Base-by-base conservation (phyloP, 2,888 invertebrate genomes). In the Latrodectus hesperus region DNA sequence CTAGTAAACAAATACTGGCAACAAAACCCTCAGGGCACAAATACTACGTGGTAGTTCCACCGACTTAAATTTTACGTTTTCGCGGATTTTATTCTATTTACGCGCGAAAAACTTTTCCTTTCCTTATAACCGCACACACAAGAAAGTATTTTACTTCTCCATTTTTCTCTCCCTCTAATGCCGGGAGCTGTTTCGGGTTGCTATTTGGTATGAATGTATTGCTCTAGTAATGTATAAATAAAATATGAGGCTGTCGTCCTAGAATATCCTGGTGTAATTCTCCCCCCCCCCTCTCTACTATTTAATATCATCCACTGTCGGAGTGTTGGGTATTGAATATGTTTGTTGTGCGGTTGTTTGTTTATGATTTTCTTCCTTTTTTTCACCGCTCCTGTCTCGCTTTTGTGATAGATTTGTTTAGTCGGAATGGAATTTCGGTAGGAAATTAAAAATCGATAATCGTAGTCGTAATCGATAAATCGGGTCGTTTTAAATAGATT, bases 211-310 rank as follows among this genome's bases (percentile, higher is more conserved):
- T 60, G 72, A 82, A 82, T 82, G 74, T 55, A 67, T 22, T 22
- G 22, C 22, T 67, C 55, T 16, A 55, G 75, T 68, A 70, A 55
- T 68, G 11, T 68, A 82, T 82, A 82, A 82, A 82, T 82, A 82
- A 82, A 75, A 82, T 82, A 82, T 82, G 82, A 82, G 82, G 38
- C 75, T 81, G 71, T 67, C n/a, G 72, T 14, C 52, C 55, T 16
- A 65, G 9, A 65, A 73, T 22, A 65, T 75, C 64, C 75, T 80
- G 14, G 53, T 9, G 22, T 73, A 26, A 51, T 73, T 73, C 12
- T 67, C 65, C 52, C 49, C n/a, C 12, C 65, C 71, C 49, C 5
- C 17, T 51, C 16, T 17, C 9, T 79, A 38, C 64, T 78, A 26
- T 80, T 65, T 73, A 55, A 55, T 55, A 55, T 55, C 16, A 55